Evolutionary conservation across 2,797 vertebrate genomes (phyloP).

Genomic region (Crocidura indochinensis): DNA sequence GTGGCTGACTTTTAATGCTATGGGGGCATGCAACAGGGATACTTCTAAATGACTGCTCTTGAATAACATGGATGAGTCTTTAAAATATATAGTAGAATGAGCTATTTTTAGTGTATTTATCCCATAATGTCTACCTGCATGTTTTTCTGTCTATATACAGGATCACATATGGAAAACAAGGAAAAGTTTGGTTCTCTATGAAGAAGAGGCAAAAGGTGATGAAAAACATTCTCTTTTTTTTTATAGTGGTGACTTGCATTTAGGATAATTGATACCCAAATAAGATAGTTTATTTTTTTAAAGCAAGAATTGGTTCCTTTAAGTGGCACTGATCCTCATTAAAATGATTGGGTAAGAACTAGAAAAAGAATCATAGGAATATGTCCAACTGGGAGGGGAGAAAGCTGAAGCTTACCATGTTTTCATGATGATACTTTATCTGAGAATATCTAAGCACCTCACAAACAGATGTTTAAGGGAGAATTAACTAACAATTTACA

Average conservation of each 20-base stretch:
- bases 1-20: background rate
- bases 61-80: conserved; percentile 38
- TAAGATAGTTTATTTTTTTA: background rate
- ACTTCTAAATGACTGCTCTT: conserved; percentile 60
- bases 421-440: background rate
- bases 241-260: background rate
- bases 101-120: conserved; percentile 40
- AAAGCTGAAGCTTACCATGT: background rate
- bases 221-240: background rate
- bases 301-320: background rate
- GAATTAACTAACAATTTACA: background rate
- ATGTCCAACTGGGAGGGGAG: background rate
- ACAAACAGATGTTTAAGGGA: background rate
- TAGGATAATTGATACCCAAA: background rate
- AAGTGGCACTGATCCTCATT: background rate
- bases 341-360: background rate
- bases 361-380: background rate
- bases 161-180: background rate
- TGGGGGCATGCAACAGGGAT: background rate
- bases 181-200: background rate
- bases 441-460: background rate
- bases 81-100: conserved; percentile 30
- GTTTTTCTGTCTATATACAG: background rate
- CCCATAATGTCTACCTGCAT: background rate
- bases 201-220: background rate